Base-by-base conservation (phyloP, 1,140 invertebrate genomes). In the Anastrepha ludens region DNA sequence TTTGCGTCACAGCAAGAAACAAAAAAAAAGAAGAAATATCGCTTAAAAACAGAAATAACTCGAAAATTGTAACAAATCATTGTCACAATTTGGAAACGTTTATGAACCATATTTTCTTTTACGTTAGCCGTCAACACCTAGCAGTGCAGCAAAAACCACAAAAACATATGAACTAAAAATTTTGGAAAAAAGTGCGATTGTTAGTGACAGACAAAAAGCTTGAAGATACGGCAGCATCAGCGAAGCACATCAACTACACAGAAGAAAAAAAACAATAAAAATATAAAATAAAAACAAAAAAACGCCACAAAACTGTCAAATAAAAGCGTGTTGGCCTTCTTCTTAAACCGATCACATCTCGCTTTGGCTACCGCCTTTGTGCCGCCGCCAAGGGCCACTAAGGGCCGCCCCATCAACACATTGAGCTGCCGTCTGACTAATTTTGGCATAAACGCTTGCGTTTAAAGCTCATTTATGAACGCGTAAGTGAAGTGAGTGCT, bases 391-490 rank as follows among this genome's bases (percentile, higher is more conserved):
- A 47, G 39, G 3, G 29, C 81, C 17, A 13, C 1, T 41, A 13
- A 74, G 29, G 44, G 29, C 64, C 29, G 15, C 64, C 15, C 64
- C 67, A 29, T 4, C 20, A 50, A 41, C 13, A 13, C 85, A 44
- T 59, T 60, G 39, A 50, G 55, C 58, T 59, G 85, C 15, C 62
- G 29, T 29, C 58, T 39, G 86, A 64, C 86, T 87, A 78, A 87
- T 87, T 87, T 87, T 81, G 87, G 87, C 87, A 81, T 87, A 78
- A 87, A 67, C 87, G 70, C 86, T 60, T 60, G 87, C 87, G 67
- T 87, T 87, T 87, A 87, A 87, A 67, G 50, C 70, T 81, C 87
- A 81, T 87, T 87, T 87, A 78, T 87, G 74, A 55, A 58, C 50
- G 87, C 87, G 87, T 81, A 78, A 87, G 67, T 81, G 67, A 78